A percentile compares a stretch with the other conserved stretches of the same genome.
Evolutionary conservation across 1,140 invertebrate species (phyloP).

Genomic region (Oscheius sp.): DNA sequence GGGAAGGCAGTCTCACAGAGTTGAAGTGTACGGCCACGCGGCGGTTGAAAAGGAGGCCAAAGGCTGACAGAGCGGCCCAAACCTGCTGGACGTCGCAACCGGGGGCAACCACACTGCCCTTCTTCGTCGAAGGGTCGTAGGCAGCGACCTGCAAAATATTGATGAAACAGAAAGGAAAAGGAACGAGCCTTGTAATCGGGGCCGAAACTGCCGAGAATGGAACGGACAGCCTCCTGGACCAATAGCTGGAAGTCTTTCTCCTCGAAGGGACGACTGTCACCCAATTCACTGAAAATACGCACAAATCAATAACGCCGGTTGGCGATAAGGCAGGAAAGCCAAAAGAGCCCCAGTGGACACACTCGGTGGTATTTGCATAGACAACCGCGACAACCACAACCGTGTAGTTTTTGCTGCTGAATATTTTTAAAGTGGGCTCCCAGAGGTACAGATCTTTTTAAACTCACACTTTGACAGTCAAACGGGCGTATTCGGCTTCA

Average conservation of each 20-base stretch:
- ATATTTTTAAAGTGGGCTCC: background rate
- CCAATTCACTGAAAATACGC: slow-evolving; percentile 24
- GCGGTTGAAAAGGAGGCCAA: slow-evolving; percentile 5
- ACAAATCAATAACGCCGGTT: background rate
- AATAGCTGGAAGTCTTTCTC: slow-evolving; percentile 21
- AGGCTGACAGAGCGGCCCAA: slow-evolving; percentile 18
- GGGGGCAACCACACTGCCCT: slow-evolving; percentile 14
- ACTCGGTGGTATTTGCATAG: too few relatives aligned
- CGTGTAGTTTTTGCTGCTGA: background rate
- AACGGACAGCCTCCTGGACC: slow-evolving; percentile 22
- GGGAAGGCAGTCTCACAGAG: background rate
- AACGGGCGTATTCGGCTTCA: slow-evolving; percentile 24
- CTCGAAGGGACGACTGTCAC: background rate
- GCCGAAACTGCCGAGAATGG: slow-evolving; percentile 16
- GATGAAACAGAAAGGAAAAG: background rate
- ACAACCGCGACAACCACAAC: too few relatives aligned
- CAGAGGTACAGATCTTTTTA: too few relatives aligned
- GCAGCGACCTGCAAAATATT: background rate
- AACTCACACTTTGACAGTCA: slow-evolving; percentile 27
- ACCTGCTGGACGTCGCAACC: slow-evolving; percentile 25
- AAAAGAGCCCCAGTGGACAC: too few relatives aligned
- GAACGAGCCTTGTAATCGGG: slow-evolving; percentile 17
- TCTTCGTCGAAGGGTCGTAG: background rate
- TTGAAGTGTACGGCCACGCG: slow-evolving; percentile 24
- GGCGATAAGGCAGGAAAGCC: background rate